Percentiles rank a stretch among this genome's conserved stretches.
Conservation (phyloP, 2,113 vertebrate genomes). For the Nerophis ophidion region DNA sequence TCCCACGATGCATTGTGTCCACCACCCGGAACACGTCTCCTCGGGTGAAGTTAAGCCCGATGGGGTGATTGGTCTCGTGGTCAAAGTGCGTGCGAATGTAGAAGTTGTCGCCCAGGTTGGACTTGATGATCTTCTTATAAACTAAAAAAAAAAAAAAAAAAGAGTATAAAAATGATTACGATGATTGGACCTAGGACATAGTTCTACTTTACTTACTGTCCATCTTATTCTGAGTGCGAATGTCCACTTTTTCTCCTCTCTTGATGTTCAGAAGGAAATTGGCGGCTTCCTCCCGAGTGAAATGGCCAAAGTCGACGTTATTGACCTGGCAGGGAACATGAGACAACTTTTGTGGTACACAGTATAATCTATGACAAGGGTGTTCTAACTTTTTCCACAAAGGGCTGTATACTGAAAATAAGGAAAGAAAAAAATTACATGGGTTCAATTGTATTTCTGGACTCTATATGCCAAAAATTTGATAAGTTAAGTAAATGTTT, state of each 20-base stretch:
- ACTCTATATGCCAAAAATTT: too few species aligned
- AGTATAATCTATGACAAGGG: too few species aligned
- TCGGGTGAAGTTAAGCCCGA: constrained; percentile 80
- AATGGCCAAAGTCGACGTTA: constrained; percentile 74
- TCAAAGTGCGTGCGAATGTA: constrained; percentile 94
- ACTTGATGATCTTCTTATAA: constrained; percentile 86
- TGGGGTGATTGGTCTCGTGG: constrained; percentile 74
- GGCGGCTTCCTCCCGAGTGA: constrained; percentile 89
- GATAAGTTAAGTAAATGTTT: too few species aligned
- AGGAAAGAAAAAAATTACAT: too few species aligned
- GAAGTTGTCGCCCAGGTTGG: constrained; percentile 86
- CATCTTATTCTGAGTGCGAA: constrained; percentile 83
- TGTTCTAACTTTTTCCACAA: too few species aligned
- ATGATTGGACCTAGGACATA: background rate
- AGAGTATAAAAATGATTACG: background rate
- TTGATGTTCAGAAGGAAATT: constrained; percentile 79
- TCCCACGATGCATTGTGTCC: constrained; percentile 85
- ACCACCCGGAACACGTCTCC: constrained; percentile 91
- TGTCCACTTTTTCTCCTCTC: constrained; percentile 67
- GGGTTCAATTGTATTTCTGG: too few species aligned
- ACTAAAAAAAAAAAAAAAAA: constrained; percentile 80
- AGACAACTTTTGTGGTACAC: background rate
- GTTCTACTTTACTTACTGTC: constrained; percentile 78
- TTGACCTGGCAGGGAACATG: constrained; percentile 74
- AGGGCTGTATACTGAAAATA: too few species aligned